Evolutionary conservation across 2,888 invertebrate species (phyloP), one percentile per base, ranked within the genome.

Genomic region (Lymantria dispar): DNA sequence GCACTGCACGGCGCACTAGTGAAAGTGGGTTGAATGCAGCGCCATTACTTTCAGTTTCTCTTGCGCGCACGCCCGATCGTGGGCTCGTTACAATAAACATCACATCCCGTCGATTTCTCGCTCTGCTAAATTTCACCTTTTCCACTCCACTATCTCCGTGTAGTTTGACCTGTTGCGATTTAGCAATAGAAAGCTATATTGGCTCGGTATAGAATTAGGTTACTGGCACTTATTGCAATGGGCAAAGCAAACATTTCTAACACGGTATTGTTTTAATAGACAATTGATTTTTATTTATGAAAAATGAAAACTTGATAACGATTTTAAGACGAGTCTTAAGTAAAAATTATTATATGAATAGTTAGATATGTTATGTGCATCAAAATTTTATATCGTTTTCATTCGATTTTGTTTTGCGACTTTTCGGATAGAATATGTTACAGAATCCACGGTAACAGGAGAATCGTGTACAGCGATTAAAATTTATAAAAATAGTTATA

Each of bases 71-170:
- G 85, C 85, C 79, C 78, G 83, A 79, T 80, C 82, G 81, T 80
- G 76, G 76, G 83, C 83, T 86, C 85, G 87, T 85, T 89, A 90
- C 89, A 89, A 90, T 89, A 89, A 88, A 86, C 87, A 84, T 86
- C 80, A 85, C 88, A 87, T 88, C 89, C 88, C 87, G 87, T 80
- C 86, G 89, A 90, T 90, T 91, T 91, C 90, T 88, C 88, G 89
- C 86, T 85, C 80, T 77, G 84, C 83, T 83, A 86, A 90, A 85
- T 90, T 90, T 90, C 90, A 88, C 90, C 89, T 88, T 87, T 87
- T 86, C 86, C 84, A 85, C 80, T 80, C 73, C 78, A 76, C 78
- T 79, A 80, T 81, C 76, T 73, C 75, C 70, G 74, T 74, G 78
- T 77, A 78, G 80, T 76, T 80, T 81, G 83, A 83, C 85, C 81